Base-by-base conservation (phyloP, 2,888 invertebrate species). In the Priocnemis perturbator region DNA sequence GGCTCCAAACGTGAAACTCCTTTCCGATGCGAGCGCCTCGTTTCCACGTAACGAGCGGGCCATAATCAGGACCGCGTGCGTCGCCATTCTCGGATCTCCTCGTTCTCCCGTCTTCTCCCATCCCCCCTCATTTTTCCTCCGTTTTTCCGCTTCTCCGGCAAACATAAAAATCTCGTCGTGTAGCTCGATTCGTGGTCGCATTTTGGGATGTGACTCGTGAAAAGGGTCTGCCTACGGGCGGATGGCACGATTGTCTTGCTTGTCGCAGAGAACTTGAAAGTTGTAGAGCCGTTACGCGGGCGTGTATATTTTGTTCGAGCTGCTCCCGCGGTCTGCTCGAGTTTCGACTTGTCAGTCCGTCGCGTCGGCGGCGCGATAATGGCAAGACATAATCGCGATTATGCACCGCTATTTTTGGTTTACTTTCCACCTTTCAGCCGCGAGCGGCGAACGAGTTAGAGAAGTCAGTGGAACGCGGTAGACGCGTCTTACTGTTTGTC, bases 1-100 rank as follows among this genome's bases (percentile, higher is more conserved):
- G 56, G 75, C 72, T 64, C 52, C 68, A 55, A 77, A 79, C 73
- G 69, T 47, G 73, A 71, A 77, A 79, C 77, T 73, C 75, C 75
- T 74, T 73, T 72, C 60, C 77, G 79, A 79, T 69, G 63, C 73
- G 71, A 73, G 62, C 26, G 58, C 63, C 72, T 65, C 75, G 73
- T 76, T 79, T 71, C 74, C 67, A 62, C 58, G 69, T 77, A 79
- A 79, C 75, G 72, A 77, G 63, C 71, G 68, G 67, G 52, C 71
- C 68, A 71, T 74, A 79, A 79, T 77, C 78, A 67, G 72, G 72
- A 76, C 67, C 67, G 26, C 58, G 67, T 37, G 37, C 65, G 52
- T 76, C 71, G 67, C 72, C 68, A 71, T 78, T 72, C 71, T 73
- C n/a, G 67, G 71, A 69, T 66, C 52, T 53, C 20, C 30, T 37